Percentiles rank a stretch among this genome's conserved stretches.
These are phyloP conservation scores for Fragum whitleyi DNA, from an alignment of 2,888 invertebrate species.

Conservation along the genomic window DNA sequence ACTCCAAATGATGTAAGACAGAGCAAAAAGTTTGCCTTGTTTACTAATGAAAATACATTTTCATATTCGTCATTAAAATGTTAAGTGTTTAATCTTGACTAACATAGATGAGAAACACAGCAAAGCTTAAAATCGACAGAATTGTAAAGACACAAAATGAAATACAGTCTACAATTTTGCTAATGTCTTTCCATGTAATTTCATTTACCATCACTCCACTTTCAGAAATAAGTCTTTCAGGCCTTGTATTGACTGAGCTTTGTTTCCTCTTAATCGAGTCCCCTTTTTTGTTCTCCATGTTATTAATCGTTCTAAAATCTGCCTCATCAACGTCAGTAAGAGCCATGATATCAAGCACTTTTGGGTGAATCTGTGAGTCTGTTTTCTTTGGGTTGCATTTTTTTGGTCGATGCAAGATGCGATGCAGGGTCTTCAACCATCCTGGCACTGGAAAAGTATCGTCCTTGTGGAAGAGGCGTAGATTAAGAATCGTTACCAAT, in stretches of 20 bases:
- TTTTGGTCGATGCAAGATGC: not conserved
- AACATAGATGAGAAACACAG: not conserved
- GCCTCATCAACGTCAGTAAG: not conserved
- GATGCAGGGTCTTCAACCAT: not conserved
- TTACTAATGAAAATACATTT: too few species aligned
- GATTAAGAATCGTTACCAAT: constrained; percentile 54
- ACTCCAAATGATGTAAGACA: too few species aligned
- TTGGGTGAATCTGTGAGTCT: not conserved
- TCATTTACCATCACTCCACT: not conserved
- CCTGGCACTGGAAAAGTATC: constrained; percentile 33
- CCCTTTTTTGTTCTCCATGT: not conserved
- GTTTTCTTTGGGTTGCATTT: not conserved
- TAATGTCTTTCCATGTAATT: constrained; percentile 8
- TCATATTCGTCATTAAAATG: too few species aligned
- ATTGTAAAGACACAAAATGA: not conserved
- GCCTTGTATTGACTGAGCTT: not conserved
- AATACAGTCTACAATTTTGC: not conserved
- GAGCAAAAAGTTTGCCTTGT: too few species aligned
- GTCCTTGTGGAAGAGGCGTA: constrained; percentile 58
- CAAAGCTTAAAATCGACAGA: constrained; percentile 5
- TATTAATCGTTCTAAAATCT: not conserved
- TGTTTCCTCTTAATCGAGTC: not conserved
- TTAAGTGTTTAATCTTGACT: not conserved
- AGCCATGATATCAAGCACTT: not conserved
- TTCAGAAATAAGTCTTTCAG: not conserved